These are phyloP conservation scores for Reinhardtius hippoglossoides DNA, from an alignment of 2,113 vertebrate species.

Conservation along the genomic window DNA sequence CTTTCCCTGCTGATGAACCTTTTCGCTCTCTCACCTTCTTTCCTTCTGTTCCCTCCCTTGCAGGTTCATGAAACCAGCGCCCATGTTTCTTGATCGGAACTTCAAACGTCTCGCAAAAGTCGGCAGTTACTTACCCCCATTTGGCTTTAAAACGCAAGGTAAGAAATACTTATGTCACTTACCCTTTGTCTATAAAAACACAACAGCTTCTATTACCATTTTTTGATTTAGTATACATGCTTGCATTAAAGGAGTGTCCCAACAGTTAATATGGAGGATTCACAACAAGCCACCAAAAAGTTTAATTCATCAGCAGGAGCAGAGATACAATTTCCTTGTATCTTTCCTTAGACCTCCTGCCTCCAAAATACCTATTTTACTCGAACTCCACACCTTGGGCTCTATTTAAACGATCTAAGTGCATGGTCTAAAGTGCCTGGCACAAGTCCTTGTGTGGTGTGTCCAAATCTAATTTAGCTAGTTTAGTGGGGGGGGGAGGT, in stretches of 20 bases:
- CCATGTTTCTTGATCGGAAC: slow-evolving; percentile 85
- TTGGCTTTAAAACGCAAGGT: slow-evolving; percentile 86
- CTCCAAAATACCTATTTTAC: background rate
- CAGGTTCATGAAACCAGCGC: slow-evolving; percentile 80
- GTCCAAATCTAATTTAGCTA: background rate
- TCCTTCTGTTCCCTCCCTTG: slow-evolving; percentile 1
- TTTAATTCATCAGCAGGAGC: background rate
- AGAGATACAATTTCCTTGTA: background rate
- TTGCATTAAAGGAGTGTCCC: background rate
- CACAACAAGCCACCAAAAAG: background rate
- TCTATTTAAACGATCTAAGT: background rate
- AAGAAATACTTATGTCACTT: slow-evolving; percentile 45
- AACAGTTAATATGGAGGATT: background rate
- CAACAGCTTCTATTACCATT: background rate
- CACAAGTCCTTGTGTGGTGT: background rate
- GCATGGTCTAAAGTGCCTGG: background rate
- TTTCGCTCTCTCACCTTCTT: background rate
- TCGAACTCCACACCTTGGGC: background rate
- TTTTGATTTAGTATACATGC: background rate
- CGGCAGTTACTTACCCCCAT: slow-evolving; percentile 81
- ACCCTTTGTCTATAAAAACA: background rate
- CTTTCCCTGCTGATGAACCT: background rate
- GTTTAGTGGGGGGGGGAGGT: background rate
- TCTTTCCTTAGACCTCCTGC: background rate
- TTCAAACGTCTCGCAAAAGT: slow-evolving; percentile 79